Conservation (phyloP, 2,113 vertebrate species). For the Triplophysa dalaica region DNA sequence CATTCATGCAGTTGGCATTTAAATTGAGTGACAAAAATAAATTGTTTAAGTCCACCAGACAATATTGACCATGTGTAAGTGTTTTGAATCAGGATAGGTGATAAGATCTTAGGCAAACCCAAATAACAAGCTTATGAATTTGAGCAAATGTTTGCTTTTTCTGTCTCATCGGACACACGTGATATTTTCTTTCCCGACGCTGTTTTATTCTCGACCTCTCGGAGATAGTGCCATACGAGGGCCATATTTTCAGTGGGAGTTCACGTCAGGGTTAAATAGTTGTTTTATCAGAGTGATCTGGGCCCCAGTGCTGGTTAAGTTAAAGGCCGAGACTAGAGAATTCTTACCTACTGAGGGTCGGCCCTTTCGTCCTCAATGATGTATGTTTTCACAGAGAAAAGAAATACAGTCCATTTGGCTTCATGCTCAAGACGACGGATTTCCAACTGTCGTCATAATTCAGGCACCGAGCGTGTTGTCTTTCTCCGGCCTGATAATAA, state of each 20-base stretch:
- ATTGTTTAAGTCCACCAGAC: constrained; percentile 1
- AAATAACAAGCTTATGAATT: constrained; percentile 63
- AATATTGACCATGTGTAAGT: constrained; percentile 51
- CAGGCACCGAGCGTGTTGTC: constrained; percentile 57
- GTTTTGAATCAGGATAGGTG: constrained; percentile 66
- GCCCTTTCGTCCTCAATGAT: constrained; percentile 48
- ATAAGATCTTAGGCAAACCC: constrained; percentile 73
- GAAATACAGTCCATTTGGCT: constrained; percentile 58
- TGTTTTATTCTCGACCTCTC: constrained; percentile 60
- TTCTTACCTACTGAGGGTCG: constrained; percentile 50
- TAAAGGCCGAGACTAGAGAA: constrained; percentile 62
- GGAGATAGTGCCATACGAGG: constrained; percentile 59
- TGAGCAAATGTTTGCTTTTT: constrained; percentile 68
- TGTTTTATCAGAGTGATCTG: constrained; percentile 73
- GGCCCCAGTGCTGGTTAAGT: constrained; percentile 64
- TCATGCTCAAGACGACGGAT: constrained; percentile 56
- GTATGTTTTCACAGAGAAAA: constrained; percentile 53
- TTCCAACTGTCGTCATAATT: constrained; percentile 60
- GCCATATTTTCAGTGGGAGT: constrained; percentile 69
- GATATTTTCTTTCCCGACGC: constrained; percentile 63
- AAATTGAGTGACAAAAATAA: not conserved
- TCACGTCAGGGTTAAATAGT: constrained; percentile 74
- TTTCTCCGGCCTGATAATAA: constrained; percentile 63
- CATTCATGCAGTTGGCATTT: not conserved
- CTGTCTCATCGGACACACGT: constrained; percentile 63